Percentiles rank a stretch among this genome's conserved stretches.
Evolutionary conservation across 2,113 vertebrate species (phyloP).

Genomic region (Puma concolor): DNA sequence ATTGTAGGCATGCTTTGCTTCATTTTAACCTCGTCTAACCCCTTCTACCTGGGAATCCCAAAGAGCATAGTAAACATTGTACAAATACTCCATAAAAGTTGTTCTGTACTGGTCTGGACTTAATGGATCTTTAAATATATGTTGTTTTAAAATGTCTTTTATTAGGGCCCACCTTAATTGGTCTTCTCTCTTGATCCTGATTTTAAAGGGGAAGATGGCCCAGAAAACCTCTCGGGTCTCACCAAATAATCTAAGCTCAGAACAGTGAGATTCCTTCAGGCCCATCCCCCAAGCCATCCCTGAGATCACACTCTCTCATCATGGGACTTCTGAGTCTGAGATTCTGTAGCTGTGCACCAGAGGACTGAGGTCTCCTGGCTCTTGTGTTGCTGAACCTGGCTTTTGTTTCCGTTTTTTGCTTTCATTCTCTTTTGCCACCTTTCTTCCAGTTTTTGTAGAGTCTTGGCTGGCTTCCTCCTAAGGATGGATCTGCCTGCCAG

Average conservation of each 20-base stretch:
- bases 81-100: not conserved
- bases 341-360: not conserved
- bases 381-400: not conserved
- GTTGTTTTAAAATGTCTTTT: conserved; percentile 53
- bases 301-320: not conserved
- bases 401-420: conserved; percentile 65
- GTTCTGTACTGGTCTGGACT: not conserved
- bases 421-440: conserved; percentile 73
- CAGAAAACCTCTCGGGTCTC: conserved; percentile 22
- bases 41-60: not conserved
- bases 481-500: conserved; percentile 68
- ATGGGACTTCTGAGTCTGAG: not conserved
- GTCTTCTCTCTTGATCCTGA: not conserved
- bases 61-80: conserved; percentile 17
- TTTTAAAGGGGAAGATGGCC: conserved; percentile 35
- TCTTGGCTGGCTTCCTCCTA: conserved; percentile 68
- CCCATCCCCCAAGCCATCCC: not conserved
- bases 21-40: conserved; percentile 3
- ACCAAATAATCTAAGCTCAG: conserved; percentile 51
- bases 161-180: not conserved
- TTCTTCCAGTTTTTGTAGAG: conserved; percentile 74
- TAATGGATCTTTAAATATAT: conserved; percentile 45
- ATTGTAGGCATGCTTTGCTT: not conserved
- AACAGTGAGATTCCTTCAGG: conserved; percentile 47
- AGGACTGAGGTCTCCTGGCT: not conserved